Conservation (phyloP, 2,113 vertebrate genomes). For the Gila orcuttii region DNA sequence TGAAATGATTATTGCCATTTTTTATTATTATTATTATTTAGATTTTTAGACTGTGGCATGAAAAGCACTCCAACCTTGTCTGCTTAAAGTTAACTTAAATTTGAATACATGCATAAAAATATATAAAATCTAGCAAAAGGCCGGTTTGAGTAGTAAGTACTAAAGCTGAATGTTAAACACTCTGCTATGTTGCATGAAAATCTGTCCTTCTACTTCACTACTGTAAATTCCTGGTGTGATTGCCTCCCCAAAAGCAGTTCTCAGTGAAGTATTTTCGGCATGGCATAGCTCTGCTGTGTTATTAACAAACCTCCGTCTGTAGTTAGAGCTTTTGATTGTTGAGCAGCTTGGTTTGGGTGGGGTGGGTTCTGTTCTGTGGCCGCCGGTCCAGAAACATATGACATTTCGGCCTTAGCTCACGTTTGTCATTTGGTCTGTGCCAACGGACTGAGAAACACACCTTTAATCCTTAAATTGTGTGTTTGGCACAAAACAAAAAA, state of each 20-base stretch:
- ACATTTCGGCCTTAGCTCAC: conserved; percentile 36
- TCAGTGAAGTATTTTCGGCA: conserved; percentile 76
- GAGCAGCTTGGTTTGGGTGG: conserved; percentile 56
- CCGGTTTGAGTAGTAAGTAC: background rate
- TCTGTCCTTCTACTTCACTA: conserved; percentile 21
- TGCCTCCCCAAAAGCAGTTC: conserved; percentile 65
- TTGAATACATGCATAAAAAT: background rate
- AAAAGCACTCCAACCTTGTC: background rate
- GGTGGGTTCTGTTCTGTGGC: conserved; percentile 62
- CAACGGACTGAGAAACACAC: conserved; percentile 5
- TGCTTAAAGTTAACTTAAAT: background rate
- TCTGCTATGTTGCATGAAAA: background rate
- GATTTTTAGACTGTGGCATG: background rate
- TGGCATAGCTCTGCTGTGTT: conserved; percentile 65
- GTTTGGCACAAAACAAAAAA: background rate
- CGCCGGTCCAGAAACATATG: conserved; percentile 54
- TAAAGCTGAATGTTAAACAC: background rate
- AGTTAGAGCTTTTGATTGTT: conserved; percentile 75
- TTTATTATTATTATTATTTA: background rate
- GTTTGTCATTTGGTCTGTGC: background rate
- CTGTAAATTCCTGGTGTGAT: conserved; percentile 57
- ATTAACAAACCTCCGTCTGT: conserved; percentile 74
- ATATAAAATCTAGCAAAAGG: background rate
- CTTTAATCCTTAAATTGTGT: background rate
- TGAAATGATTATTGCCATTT: background rate